Conservation (phyloP, 1,140 invertebrate species). For the Drosophila pseudoananassae region DNA sequence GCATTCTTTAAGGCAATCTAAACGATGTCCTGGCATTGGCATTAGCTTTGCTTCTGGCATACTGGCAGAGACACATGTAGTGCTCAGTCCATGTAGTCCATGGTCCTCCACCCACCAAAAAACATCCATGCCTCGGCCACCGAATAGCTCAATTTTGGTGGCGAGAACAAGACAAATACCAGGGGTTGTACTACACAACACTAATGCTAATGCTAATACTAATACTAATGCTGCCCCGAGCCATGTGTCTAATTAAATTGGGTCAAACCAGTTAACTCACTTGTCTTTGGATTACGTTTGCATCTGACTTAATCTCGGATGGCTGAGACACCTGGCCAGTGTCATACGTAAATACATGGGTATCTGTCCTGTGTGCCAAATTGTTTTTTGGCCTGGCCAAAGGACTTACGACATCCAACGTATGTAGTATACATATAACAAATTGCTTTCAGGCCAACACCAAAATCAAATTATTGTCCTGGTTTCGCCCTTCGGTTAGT, state of each 20-base stretch:
- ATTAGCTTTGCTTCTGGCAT: conserved; percentile 36
- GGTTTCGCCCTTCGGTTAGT: conserved; percentile 11
- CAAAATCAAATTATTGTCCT: conserved; percentile 78
- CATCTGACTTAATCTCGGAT: conserved; percentile 72
- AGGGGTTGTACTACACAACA: conserved; percentile 41
- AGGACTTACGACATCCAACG: too few species aligned
- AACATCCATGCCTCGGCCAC: not conserved
- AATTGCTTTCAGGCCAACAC: conserved; percentile 55
- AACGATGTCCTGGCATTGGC: conserved; percentile 30
- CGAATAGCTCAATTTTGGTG: conserved; percentile 55
- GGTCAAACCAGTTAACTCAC: conserved; percentile 79
- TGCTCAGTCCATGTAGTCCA: too few species aligned
- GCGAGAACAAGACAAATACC: conserved; percentile 70
- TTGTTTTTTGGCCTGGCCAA: conserved; percentile 25
- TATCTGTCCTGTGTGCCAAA: conserved; percentile 7
- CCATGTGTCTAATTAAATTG: conserved; percentile 77
- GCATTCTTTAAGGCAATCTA: not conserved
- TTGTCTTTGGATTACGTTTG: conserved; percentile 79
- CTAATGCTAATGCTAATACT: conserved; percentile 47
- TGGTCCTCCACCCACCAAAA: not conserved
- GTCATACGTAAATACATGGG: not conserved
- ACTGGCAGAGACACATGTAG: not conserved
- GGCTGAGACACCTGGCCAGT: conserved; percentile 10
- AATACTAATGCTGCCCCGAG: conserved; percentile 9
- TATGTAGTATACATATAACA: conserved; percentile 44